Evolutionary conservation across 1,140 invertebrate genomes (phyloP).

Genomic region (Centruroides sculpturatus): DNA sequence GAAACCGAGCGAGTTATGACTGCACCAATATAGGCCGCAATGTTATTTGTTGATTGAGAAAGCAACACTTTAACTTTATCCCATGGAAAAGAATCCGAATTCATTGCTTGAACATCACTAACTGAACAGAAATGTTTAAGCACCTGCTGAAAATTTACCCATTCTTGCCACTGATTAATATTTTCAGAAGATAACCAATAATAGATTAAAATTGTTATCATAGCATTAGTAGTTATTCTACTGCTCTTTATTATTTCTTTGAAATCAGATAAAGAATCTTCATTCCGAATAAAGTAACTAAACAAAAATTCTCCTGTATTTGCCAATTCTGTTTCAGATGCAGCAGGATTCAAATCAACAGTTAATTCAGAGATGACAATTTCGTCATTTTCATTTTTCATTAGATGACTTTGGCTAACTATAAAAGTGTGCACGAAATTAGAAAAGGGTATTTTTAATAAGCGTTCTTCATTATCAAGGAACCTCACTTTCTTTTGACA

Average conservation of each 20-base stretch:
- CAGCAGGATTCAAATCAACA: conserved; percentile 6
- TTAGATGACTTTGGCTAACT: conserved; percentile 6
- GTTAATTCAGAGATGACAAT: conserved; percentile 6
- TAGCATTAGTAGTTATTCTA: not conserved
- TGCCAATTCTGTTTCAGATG: not conserved
- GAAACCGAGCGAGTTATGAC: conserved; percentile 23
- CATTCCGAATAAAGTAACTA: not conserved
- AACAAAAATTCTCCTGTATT: no score
- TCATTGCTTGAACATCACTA: conserved; percentile 3
- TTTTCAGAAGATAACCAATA: conserved; percentile 6
- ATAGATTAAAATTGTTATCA: conserved; percentile 4
- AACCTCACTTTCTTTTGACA: conserved; percentile 8
- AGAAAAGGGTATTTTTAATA: conserved; percentile 7
- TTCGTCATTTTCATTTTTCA: conserved; percentile 5
- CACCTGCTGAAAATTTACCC: conserved; percentile 15
- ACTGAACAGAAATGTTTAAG: conserved; percentile 11
- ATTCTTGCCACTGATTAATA: conserved; percentile 7
- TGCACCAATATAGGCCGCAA: conserved; percentile 23
- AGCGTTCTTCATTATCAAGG: conserved; percentile 3
- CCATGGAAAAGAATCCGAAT: conserved; percentile 27
- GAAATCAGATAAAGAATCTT: not conserved
- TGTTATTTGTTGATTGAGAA: conserved; percentile 21
- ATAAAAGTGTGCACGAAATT: conserved; percentile 14
- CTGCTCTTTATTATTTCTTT: not conserved
- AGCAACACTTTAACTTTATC: conserved; percentile 24